Evolutionary conservation across 1,140 invertebrate species (phyloP).

Genomic region (Alviniconcha marisindica): DNA sequence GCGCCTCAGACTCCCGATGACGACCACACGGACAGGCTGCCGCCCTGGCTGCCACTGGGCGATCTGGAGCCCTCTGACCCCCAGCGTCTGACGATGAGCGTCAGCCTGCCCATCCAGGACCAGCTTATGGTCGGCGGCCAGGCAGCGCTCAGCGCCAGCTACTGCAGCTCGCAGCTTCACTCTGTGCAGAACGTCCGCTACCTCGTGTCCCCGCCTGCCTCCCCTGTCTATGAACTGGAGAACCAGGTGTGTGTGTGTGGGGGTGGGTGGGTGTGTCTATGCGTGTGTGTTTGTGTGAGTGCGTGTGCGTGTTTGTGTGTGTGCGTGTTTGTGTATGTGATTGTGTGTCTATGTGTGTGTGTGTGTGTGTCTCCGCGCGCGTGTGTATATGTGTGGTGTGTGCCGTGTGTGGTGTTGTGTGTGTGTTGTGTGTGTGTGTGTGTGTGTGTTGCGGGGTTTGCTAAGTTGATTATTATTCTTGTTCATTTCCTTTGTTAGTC

Average conservation of each 20-base stretch:
- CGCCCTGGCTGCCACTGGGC: not conserved
- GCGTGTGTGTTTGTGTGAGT: not conserved
- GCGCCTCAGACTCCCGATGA: slow-evolving; percentile 53
- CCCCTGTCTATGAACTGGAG: slow-evolving; percentile 39
- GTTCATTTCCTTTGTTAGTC: no score
- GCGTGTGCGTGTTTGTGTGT: not conserved
- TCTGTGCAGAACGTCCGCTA: slow-evolving; percentile 50
- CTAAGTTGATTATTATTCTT: no score
- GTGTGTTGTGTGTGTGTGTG: no score
- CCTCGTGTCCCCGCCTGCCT: slow-evolving; percentile 53
- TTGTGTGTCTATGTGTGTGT: not conserved
- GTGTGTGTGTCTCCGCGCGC: not conserved
- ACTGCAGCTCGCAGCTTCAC: slow-evolving; percentile 27
- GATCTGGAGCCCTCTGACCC: not conserved
- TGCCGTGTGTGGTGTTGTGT: no score
- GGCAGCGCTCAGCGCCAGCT: slow-evolving; percentile 1
- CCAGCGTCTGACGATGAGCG: not conserved
- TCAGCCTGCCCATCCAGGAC: not conserved
- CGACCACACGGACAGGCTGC: not conserved
- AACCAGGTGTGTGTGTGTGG: not conserved
- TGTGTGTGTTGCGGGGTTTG: no score
- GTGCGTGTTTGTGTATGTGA: not conserved
- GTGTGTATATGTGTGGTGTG: no score
- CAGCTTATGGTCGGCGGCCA: not conserved
- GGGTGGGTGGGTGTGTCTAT: not conserved